These are phyloP conservation scores for Gerris buenoi DNA, from an alignment of 1,140 invertebrate genomes.

Conservation along the genomic window DNA sequence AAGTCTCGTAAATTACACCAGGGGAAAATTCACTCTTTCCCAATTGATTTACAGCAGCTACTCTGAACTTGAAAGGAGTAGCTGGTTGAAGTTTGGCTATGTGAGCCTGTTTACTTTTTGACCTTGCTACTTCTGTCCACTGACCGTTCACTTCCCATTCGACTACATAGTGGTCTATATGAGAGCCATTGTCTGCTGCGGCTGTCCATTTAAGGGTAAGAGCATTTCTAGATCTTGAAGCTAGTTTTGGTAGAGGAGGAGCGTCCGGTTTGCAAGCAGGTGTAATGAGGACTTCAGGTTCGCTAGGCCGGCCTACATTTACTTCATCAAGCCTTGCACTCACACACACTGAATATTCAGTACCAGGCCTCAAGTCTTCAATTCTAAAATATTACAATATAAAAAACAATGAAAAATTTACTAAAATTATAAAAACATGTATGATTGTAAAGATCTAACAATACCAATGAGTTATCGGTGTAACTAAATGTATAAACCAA, in stretches of 20 bases:
- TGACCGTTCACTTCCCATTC: constrained; percentile 59
- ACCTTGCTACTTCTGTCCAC: constrained; percentile 54
- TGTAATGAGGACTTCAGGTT: constrained; percentile 40
- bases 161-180: constrained; percentile 57
- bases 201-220: constrained; percentile 42
- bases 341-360: constrained; percentile 60
- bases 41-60: constrained; percentile 64
- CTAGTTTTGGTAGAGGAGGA: constrained; percentile 40
- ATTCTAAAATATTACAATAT: constrained; percentile 36
- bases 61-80: constrained; percentile 60
- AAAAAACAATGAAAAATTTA: too few species aligned
- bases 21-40: constrained; percentile 59
- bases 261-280: constrained; percentile 49
- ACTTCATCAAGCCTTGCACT: constrained; percentile 38
- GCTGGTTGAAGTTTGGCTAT: constrained; percentile 53
- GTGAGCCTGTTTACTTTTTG: constrained; percentile 50
- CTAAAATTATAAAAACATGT: too few species aligned
- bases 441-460: too few species aligned
- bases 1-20: constrained; percentile 45
- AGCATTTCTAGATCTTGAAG: constrained; percentile 39
- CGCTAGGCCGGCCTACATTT: constrained; percentile 33
- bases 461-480: too few species aligned
- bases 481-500: too few species aligned
- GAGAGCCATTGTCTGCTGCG: constrained; percentile 58
- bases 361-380: constrained; percentile 62